A percentile compares a stretch with the other conserved stretches of the same genome.
phyloP scores from a whole-genome alignment of 1,140 invertebrate genomes.

The Lepidurus apus region DNA sequence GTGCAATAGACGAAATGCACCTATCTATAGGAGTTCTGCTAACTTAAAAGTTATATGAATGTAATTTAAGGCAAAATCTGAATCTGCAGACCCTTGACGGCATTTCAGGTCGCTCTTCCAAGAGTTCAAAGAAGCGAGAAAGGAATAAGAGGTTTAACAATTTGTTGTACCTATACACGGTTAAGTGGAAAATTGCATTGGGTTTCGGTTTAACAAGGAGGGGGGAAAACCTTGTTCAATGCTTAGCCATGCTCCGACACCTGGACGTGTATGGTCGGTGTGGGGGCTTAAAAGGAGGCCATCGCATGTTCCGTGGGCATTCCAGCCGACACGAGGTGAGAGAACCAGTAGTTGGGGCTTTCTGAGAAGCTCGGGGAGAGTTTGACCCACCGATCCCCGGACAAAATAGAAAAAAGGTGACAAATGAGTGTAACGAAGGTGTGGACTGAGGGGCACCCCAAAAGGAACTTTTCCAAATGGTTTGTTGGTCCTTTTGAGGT shows the following conservation, averaged over 20 bases:
- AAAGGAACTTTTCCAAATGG: neutral
- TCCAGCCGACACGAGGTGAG: neutral
- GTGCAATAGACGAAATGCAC: neutral
- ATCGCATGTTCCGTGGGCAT: too few species aligned
- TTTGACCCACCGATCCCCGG: neutral
- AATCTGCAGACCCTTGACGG: neutral
- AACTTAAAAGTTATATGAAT: neutral
- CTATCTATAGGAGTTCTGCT: neutral
- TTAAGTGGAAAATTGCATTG: constrained; percentile 22
- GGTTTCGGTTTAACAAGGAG: neutral
- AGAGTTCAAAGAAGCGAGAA: neutral
- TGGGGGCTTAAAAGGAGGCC: neutral
- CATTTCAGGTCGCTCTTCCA: neutral
- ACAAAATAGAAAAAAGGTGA: neutral
- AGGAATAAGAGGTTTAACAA: neutral
- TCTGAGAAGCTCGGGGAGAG: neutral
- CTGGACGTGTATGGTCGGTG: neutral
- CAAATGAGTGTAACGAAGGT: constrained; percentile 19
- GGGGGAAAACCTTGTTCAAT: neutral
- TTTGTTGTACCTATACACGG: constrained; percentile 15
- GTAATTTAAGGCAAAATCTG: neutral
- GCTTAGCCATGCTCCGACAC: constrained; percentile 5
- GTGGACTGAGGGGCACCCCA: neutral
- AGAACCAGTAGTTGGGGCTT: neutral
- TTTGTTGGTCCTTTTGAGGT: constrained; percentile 21